Evolutionary conservation across 2,888 invertebrate genomes (phyloP), one percentile per base, ranked within the genome.

Genomic region (Lissocephala sabroskyi): DNA sequence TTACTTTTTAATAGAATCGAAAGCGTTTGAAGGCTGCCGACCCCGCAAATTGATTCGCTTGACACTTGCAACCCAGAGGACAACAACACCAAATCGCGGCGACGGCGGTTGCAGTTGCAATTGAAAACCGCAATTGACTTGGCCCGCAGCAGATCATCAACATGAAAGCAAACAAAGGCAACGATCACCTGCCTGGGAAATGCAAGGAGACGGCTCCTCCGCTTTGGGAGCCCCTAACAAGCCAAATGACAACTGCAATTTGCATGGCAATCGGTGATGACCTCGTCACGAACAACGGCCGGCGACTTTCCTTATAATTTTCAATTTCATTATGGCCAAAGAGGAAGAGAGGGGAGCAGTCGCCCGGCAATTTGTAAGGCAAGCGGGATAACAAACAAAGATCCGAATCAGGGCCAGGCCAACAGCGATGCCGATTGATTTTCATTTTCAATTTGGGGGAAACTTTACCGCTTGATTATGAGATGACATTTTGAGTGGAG

Each of bases 211-310:
- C 35, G 13, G 35, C 13, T 14, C n/a, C n/a, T n/a, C n/a, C n/a
- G n/a, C n/a, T 3, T 23, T 23, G 23, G 23, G 23, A 33, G 16
- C 35, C 14, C 35, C 16, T 35, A 41, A 49, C 45, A 49, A 45
- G 29, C 53, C 51, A 45, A 62, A 62, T 54, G 59, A 62, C 62
- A 56, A 55, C 41, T 52, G 59, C 66, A 76, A 64, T 70, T 76
- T 66, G 67, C 61, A 58, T 60, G 52, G 46, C 51, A 61, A 77
- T 77, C 77, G 45, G 48, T 62, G 79, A 74, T 79, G 80, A 79
- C 79, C 80, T 80, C 79, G 79, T 74, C 80, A 79, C 79, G 80
- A 75, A 67, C 73, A n/a, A n/a, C n/a, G n/a, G n/a, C n/a, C n/a
- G n/a, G n/a, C n/a, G 65, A 75, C 79, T 79, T 80, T 79, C 75